A percentile compares a stretch with the other conserved stretches of the same genome.
These are phyloP conservation scores for Malacosoma neustria DNA, from an alignment of 2,888 invertebrate species.

Conservation along the genomic window DNA sequence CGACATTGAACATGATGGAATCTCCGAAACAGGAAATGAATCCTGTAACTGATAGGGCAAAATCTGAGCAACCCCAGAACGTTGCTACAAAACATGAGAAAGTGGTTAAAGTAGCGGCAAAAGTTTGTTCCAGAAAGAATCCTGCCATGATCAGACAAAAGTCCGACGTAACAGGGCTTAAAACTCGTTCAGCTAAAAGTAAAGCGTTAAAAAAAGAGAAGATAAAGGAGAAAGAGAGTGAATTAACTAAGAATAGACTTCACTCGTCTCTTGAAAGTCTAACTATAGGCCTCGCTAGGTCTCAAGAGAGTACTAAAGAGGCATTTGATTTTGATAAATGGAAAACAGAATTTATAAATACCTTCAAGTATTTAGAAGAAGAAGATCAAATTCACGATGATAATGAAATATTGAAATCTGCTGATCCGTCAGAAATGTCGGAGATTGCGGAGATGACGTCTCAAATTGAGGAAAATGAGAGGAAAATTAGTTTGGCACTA, in stretches of 20 bases:
- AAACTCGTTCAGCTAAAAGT: constrained; percentile 49
- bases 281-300: constrained; percentile 51
- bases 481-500: constrained; percentile 75
- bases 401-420: constrained; percentile 52
- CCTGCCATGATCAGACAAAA: constrained; percentile 71
- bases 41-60: constrained; percentile 43
- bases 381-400: constrained; percentile 57
- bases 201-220: constrained; percentile 46
- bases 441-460: constrained; percentile 70
- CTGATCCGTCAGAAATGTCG: constrained; percentile 65
- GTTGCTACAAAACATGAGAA: constrained; percentile 16
- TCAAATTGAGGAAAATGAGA: constrained; percentile 69
- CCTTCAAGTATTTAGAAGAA: constrained; percentile 57
- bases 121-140: constrained; percentile 43
- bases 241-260: constrained; percentile 51
- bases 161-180: constrained; percentile 77
- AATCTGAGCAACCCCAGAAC: constrained; percentile 52
- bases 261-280: constrained; percentile 64
- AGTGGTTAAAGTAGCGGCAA: constrained; percentile 19
- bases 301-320: constrained; percentile 58
- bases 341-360: constrained; percentile 57
- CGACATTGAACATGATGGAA: constrained; percentile 78
- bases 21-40: constrained; percentile 60
- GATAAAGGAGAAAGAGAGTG: constrained; percentile 33
- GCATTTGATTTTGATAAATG: constrained; percentile 63